Evolutionary conservation across 2,888 invertebrate species (phyloP), one percentile per base, ranked within the genome.

Genomic region (Drosophila mulleri): DNA sequence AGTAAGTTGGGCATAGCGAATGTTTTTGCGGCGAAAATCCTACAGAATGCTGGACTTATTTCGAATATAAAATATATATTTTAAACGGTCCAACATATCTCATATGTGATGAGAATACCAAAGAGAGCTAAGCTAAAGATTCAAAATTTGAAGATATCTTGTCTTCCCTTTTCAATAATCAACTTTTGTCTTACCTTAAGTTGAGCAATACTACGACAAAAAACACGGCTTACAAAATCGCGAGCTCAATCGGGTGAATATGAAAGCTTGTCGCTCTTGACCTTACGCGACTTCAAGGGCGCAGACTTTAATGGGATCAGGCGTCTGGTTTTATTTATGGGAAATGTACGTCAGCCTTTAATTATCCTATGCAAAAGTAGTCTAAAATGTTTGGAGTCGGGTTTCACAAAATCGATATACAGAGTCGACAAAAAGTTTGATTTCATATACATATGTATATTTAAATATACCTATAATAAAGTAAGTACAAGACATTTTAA

Each of bases 301-400:
- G 16, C 57, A 16, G 26, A 39, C 16, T 39, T 47, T 5, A 52
- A 29, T 45, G 11, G 44, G n/a, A 39, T 50, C 26, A 61, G 18
- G 4, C 8, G 14, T 18, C 20, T 23, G 2, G 11, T 12, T 16
- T 32, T 12, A 8, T 12, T n/a, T 16, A 23, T 39, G 37, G 20
- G 20, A 37, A 11, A 29, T 20, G 7, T 8, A 52, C 18, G 23
- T 32, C 20, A 37, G 12, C 2, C 14, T 32, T 35, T 18, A 66
- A 53, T 47, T 16, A 45, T 2, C 29, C 44, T n/a, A n/a, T 20
- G 23, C 9, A 35, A 60, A 63, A 23, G 12, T 26, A 44, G 61
- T 39, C 47, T 18, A 60, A 4, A 60, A 11, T 20, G 37, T 26
- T 20, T 12, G 3, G 16, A 39, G 20, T n/a, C 11, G 3, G 39